Percentiles rank a stretch among this genome's conserved stretches.
phyloP scores from a whole-genome alignment of 2,888 invertebrate genomes.

The Podotricha telesiphe region DNA sequence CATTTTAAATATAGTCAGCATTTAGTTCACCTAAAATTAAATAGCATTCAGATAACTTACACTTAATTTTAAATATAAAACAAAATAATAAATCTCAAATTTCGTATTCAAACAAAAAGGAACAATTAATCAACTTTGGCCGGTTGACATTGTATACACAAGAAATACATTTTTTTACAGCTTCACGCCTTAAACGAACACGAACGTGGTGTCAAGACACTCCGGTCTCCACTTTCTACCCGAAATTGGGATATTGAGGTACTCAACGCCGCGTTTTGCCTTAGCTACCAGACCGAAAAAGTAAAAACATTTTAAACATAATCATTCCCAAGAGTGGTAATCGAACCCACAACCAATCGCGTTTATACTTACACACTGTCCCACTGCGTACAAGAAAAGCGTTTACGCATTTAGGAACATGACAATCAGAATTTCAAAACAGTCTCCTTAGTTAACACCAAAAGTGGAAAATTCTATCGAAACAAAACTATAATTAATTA shows the following conservation, averaged over 20 bases:
- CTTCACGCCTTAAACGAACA: too few species aligned
- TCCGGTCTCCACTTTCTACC: too few species aligned
- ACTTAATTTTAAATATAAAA: not conserved
- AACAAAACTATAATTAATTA: conserved; percentile 20
- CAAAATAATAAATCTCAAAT: conserved; percentile 16
- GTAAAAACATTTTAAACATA: too few species aligned
- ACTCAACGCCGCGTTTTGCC: too few species aligned
- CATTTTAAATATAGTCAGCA: not conserved
- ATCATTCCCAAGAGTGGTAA: too few species aligned
- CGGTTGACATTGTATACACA: not conserved
- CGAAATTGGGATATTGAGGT: too few species aligned
- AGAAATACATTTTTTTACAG: too few species aligned
- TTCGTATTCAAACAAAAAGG: not conserved
- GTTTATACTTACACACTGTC: too few species aligned
- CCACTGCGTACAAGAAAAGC: not conserved
- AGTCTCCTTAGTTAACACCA: conserved; percentile 15
- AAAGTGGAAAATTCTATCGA: conserved; percentile 1
- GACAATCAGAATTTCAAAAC: conserved; percentile 25
- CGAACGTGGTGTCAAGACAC: too few species aligned
- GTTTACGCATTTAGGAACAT: conserved; percentile 7
- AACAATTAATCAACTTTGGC: not conserved
- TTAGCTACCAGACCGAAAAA: too few species aligned
- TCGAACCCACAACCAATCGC: too few species aligned
- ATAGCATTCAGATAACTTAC: conserved; percentile 12
- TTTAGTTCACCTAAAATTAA: not conserved